A percentile compares a stretch with the other conserved stretches of the same genome.
Evolutionary conservation across 2,113 vertebrate species (phyloP).

Genomic region (Isichthys henryi): DNA sequence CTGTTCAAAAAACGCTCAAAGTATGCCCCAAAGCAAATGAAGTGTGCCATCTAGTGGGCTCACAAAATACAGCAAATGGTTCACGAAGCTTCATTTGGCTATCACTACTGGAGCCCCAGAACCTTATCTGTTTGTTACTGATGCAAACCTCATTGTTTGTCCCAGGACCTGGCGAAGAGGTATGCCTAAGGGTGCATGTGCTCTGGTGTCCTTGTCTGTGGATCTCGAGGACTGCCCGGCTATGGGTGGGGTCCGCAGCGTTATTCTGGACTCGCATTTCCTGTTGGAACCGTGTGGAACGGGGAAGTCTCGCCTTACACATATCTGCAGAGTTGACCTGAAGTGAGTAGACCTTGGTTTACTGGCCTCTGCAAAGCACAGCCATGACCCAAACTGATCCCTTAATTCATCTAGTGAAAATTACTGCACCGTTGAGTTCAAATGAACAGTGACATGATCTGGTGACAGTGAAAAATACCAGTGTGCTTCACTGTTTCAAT

Average conservation of each 20-base stretch:
- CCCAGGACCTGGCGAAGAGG: conserved; percentile 85
- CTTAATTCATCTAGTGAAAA: neutral
- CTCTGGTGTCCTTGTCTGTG: conserved; percentile 77
- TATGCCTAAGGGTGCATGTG: conserved; percentile 76
- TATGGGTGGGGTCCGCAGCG: conserved; percentile 71
- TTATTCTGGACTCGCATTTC: conserved; percentile 85
- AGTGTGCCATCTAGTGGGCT: neutral
- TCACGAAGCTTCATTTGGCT: neutral
- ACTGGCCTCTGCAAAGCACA: neutral
- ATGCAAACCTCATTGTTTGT: neutral
- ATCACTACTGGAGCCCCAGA: neutral
- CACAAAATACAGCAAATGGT: neutral
- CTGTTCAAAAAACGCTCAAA: neutral
- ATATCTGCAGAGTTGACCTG: conserved; percentile 86
- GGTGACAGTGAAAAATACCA: neutral
- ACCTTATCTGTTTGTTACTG: neutral
- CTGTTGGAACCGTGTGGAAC: conserved; percentile 83
- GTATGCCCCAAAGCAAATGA: neutral
- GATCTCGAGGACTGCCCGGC: conserved; percentile 78
- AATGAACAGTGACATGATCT: neutral
- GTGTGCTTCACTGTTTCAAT: neutral
- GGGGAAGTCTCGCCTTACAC: conserved; percentile 81
- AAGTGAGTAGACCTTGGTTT: conserved; percentile 61
- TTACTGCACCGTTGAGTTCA: neutral
- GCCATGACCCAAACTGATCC: neutral